Evolutionary conservation across 2,113 vertebrate species (phyloP), one percentile per base, ranked within the genome.

Genomic region (Hydrolagus affinis): DNA sequence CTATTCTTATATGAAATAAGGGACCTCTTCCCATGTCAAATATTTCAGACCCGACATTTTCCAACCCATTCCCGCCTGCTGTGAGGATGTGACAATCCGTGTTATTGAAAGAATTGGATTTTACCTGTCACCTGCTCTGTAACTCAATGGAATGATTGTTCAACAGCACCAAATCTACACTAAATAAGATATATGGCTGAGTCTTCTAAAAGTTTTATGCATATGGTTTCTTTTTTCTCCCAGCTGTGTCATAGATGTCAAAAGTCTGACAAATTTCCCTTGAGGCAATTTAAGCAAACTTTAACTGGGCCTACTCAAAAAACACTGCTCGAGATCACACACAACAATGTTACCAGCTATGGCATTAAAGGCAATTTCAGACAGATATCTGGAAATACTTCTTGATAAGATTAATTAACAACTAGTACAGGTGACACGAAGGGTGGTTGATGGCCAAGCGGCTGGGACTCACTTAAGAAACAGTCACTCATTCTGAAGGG

Each of bases 61-160:
- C 15, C 9, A 32, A 66, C 15, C 28, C 56, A 17, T 23, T 32
- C 78, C 25, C 21, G 21, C 23, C 32, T 66, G 78, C 62, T 83
- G 17, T 66, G 60, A 28, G 60, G 25, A 11, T 3, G 15, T 32
- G 78, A 32, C 11, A 83, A 83, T 21, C 78, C 30, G 11, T 4
- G 21, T 83, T 83, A 28, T 66, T 30, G 62, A 19, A 83, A 32
- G 23, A 80, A 80, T 12, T 62, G 59, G 59, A 80, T 83, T 83
- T 66, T 83, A 32, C 25, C 77, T 83, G 59, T 83, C 23, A 83
- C 62, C 62, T 68, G 17, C 60, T 68, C 32, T 83, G 17, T 83
- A 30, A 23, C 62, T 21, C 28, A 83, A 30, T 28, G 19, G 23
- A 64, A 64, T 64, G 60, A 66, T 80, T 64, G 25, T 17, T 64